Percentiles rank a stretch among this genome's conserved stretches.
phyloP scores from a whole-genome alignment of 2,888 invertebrate species.

The Nematopogon swammerdamellus region DNA sequence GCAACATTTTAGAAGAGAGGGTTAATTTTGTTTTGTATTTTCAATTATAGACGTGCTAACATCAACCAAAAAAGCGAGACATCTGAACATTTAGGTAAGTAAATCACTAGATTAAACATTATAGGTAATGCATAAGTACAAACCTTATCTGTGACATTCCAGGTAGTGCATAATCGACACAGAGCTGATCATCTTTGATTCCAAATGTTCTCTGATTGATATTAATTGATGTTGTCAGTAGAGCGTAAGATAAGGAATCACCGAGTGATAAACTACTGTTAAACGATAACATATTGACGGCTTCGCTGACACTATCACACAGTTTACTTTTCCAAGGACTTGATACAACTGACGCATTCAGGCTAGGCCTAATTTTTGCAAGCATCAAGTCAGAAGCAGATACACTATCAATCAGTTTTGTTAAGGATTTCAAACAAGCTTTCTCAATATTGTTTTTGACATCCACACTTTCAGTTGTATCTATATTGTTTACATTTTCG shows the following conservation, averaged over 20 bases:
- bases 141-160: neutral
- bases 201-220: neutral
- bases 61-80: too few species aligned
- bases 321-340: neutral
- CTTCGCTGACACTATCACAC: neutral
- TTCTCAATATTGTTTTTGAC: neutral
- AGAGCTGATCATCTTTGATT: neutral
- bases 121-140: too few species aligned
- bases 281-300: neutral
- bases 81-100: too few species aligned
- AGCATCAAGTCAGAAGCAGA: constrained; percentile 34
- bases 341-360: neutral
- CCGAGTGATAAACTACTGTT: neutral
- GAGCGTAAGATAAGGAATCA: neutral
- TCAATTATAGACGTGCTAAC: too few species aligned
- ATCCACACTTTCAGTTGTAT: constrained; percentile 13
- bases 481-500: too few species aligned
- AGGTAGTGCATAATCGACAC: neutral
- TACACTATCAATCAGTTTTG: constrained; percentile 30
- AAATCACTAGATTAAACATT: too few species aligned
- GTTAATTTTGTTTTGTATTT: too few species aligned
- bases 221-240: neutral
- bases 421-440: constrained; percentile 12
- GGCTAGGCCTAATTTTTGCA: constrained; percentile 12
- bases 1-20: too few species aligned